A percentile compares a stretch with the other conserved stretches of the same genome.
Evolutionary conservation across 2,113 vertebrate species (phyloP).

Genomic region (Panthera tigris): DNA sequence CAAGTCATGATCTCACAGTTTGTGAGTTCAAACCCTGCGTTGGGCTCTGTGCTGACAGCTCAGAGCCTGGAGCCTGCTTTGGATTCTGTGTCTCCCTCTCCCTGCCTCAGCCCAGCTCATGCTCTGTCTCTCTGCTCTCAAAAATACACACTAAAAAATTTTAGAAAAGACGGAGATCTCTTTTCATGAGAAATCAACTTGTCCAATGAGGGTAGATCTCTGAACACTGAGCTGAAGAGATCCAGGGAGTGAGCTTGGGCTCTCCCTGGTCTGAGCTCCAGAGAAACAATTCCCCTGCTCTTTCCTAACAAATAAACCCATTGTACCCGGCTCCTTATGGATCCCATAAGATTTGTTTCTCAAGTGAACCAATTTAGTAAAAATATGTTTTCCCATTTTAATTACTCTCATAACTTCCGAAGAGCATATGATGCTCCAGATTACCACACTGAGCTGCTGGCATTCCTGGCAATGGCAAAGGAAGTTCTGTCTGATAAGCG

Average conservation of each 20-base stretch:
- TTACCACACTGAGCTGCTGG: constrained; percentile 29
- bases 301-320: not conserved
- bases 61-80: too few relatives aligned
- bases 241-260: not conserved
- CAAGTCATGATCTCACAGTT: too few relatives aligned
- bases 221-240: not conserved
- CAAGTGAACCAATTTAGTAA: constrained; percentile 51
- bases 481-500: constrained; percentile 1
- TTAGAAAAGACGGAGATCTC: not conserved
- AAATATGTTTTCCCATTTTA: constrained; percentile 65
- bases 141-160: too few relatives aligned
- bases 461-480: constrained; percentile 19
- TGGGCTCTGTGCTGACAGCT: too few relatives aligned
- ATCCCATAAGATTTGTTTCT: constrained; percentile 50
- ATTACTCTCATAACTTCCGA: constrained; percentile 60
- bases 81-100: too few relatives aligned
- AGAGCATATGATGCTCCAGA: not conserved
- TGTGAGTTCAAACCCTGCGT: too few relatives aligned
- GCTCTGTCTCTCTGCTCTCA: too few relatives aligned
- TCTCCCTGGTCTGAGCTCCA: not conserved
- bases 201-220: not conserved
- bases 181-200: not conserved
- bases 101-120: too few relatives aligned
- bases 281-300: not conserved
- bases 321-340: not conserved